Base-by-base conservation (phyloP, 2,113 vertebrate genomes). In the Coturnix japonica region DNA sequence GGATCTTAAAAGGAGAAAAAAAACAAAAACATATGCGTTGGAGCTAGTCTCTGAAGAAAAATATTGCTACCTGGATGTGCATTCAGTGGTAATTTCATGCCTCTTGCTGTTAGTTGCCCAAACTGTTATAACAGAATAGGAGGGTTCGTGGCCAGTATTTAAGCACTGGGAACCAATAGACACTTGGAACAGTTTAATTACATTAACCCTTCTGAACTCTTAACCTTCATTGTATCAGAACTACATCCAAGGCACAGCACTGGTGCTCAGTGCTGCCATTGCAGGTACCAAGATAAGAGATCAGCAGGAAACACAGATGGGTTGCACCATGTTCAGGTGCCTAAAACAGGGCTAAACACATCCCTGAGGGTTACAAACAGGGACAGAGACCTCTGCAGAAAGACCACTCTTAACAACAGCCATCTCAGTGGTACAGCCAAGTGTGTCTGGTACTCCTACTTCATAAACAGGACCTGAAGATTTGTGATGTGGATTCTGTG, bases 21-120 rank as follows among this genome's bases (percentile, higher is more conserved):
- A 49, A 5, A 15, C 43, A 53, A 56, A 61, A 49, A 5, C 6
- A 28, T 5, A 66, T 44, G 21, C 3, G 31, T 39, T 6, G 1
- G 28, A 59, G 3, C 17, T 74, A 39, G 11, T 0, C 0, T 25
- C 22, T 15, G 28, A 46, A 54, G 30, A 61, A 85, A 70, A 6
- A 61, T 14, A 15, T 60, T 83, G 41, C 63, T 46, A 69, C 44
- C 64, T 81, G 43, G 30, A n/a, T 53, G 44, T 37, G 35, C 7
- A 56, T 30, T 86, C 1, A 0, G 4, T 79, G 57, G 43, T 57
- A 59, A 53, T 53, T 96, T 95, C 75, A 54, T 3, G 19, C 3
- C 15, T 47, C 15, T 67, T 93, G 65, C 33, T 91, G 94, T 89
- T 92, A 87, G 63, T 57, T 95, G 72, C 49, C 90, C 82, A 82